Evolutionary conservation across 2,797 vertebrate genomes (phyloP), one percentile per base, ranked within the genome.

Genomic region (Falco cherrug): DNA sequence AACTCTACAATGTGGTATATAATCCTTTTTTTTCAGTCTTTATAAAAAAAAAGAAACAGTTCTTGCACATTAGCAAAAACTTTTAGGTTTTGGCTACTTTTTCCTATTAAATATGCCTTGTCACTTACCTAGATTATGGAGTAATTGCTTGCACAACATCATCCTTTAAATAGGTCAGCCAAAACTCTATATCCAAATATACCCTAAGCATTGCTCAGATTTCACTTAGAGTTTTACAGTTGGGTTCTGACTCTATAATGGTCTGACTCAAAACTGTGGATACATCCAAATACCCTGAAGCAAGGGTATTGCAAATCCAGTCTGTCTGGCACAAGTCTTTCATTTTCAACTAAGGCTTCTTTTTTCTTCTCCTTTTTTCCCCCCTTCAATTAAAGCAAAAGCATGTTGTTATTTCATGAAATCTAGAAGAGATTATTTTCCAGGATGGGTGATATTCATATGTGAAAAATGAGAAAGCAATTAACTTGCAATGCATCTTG

Each of bases 231-330:
- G 29, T 91, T 96, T 95, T 95, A 85, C 78, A 90, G 88, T 94
- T 95, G 88, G 51, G 68, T 95, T 95, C 90, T 96, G 87, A 95
- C 95, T 93, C 78, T 92, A 60, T 95, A 92, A 93, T 95, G 80
- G 81, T 94, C 91, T 95, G 84, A 95, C 94, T 95, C 85, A 93
- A 96, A 96, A 95, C 91, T 95, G 51, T 87, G 68, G 83, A 82
- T 93, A 65, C 47, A 93, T 97, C 94, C 94, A 97, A 94, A 97
- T 87, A 89, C 88, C 96, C 95, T 91, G 94, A 95, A 97, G 95
- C 81, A 95, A 91, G 93, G 84, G 75, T 95, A 96, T 76, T 93
- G 71, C 87, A 89, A 95, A 91, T 92, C 70, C 81, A 88, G 67
- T 82, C 59, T 90, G 89, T 93, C 93, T 97, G 93, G 81, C 86